phyloP scores from a whole-genome alignment of 2,113 vertebrate genomes.

The Panthera uncia region DNA sequence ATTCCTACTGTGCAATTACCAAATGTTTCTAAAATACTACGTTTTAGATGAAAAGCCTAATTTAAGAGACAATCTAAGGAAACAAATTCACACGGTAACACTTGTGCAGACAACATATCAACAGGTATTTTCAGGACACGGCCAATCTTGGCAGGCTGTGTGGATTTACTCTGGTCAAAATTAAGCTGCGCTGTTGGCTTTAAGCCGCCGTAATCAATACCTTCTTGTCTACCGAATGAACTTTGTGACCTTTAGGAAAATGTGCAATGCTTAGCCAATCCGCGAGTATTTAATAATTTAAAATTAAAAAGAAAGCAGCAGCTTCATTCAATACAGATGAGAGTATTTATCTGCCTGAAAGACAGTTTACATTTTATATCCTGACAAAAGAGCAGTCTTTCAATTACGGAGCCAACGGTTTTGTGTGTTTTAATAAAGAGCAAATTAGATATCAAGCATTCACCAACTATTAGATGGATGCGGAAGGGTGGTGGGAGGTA shows the following conservation, averaged over 20 bases:
- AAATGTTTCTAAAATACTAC: constrained; percentile 77
- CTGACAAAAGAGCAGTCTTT: constrained; percentile 79
- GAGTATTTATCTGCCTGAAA: constrained; percentile 85
- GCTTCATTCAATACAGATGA: constrained; percentile 82
- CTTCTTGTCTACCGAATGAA: constrained; percentile 86
- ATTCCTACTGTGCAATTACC: constrained; percentile 71
- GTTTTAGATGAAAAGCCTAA: constrained; percentile 77
- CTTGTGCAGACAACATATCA: neutral
- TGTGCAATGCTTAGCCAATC: constrained; percentile 86
- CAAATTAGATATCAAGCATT: constrained; percentile 74
- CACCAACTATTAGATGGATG: constrained; percentile 70
- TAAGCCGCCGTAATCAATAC: constrained; percentile 84
- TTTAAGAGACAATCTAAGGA: constrained; percentile 71
- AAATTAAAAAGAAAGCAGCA: constrained; percentile 83
- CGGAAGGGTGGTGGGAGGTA: neutral
- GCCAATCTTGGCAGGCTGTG: neutral
- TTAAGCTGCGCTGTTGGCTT: constrained; percentile 50
- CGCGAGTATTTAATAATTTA: constrained; percentile 92
- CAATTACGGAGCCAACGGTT: constrained; percentile 82
- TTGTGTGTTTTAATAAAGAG: constrained; percentile 85
- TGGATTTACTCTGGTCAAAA: constrained; percentile 37
- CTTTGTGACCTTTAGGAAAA: constrained; percentile 90
- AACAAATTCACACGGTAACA: constrained; percentile 35
- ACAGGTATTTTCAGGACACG: constrained; percentile 63
- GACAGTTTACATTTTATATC: constrained; percentile 84